Conservation (phyloP, 2,888 invertebrate genomes). For the Cactoblastis cactorum region DNA sequence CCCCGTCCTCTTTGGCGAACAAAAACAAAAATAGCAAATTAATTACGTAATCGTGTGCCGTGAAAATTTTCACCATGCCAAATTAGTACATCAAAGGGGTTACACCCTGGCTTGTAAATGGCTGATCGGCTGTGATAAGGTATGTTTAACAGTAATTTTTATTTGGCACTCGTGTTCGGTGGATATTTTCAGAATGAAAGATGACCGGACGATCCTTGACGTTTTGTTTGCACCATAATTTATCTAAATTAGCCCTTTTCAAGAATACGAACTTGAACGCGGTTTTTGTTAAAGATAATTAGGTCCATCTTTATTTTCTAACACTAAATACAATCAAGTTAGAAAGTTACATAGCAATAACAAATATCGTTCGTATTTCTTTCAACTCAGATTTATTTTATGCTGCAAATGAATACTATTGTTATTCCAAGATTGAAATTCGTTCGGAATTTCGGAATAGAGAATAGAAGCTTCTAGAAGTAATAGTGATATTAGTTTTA, state of each 20-base stretch:
- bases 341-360: too few species aligned
- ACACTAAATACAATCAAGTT: too few species aligned
- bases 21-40: slow-evolving; percentile 77
- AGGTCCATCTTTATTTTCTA: too few species aligned
- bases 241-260: too few species aligned
- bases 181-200: slow-evolving; percentile 3
- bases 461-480: too few species aligned
- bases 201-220: neutral
- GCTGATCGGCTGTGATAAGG: slow-evolving; percentile 36
- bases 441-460: too few species aligned
- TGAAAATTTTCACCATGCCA: slow-evolving; percentile 51
- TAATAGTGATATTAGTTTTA: too few species aligned
- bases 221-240: neutral
- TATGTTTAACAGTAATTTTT: slow-evolving; percentile 26
- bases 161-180: slow-evolving; percentile 14
- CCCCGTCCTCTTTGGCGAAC: slow-evolving; percentile 57
- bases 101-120: slow-evolving; percentile 31
- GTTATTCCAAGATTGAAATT: too few species aligned
- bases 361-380: too few species aligned
- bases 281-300: neutral
- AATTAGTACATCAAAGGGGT: slow-evolving; percentile 55
- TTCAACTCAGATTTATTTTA: too few species aligned
- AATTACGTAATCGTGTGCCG: slow-evolving; percentile 70
- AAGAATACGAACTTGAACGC: too few species aligned
- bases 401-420: too few species aligned